phyloP scores from a whole-genome alignment of 2,113 vertebrate species.

The Edolisoma coerulescens region DNA sequence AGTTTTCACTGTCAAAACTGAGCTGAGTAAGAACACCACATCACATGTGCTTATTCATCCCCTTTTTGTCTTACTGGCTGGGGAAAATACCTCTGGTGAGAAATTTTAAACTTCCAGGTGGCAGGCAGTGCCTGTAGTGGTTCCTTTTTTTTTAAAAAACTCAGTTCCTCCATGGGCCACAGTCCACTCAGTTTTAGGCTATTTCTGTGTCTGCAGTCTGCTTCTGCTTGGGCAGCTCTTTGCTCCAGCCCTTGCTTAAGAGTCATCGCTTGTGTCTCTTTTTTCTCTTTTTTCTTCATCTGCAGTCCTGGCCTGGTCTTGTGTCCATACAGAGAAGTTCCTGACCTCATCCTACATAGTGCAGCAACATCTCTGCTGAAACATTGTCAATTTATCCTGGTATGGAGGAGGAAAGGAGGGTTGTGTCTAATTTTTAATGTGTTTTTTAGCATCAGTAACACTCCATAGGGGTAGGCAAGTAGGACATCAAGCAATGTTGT shows the following conservation, averaged over 20 bases:
- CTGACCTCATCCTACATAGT: neutral
- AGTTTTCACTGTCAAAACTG: neutral
- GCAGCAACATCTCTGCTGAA: neutral
- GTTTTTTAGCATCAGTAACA: neutral
- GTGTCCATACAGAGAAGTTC: neutral
- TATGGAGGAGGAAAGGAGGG: neutral
- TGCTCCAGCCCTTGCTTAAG: neutral
- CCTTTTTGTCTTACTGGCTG: neutral
- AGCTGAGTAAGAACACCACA: neutral
- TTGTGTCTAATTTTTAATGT: neutral
- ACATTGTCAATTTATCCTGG: neutral
- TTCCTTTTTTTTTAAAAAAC: neutral
- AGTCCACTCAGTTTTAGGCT: neutral
- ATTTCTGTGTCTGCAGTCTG: neutral
- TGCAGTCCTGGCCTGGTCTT: neutral
- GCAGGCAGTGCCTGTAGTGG: neutral
- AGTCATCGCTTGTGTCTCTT: fast-evolving
- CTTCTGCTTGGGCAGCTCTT: neutral
- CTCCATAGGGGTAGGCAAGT: neutral
- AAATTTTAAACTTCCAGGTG: neutral
- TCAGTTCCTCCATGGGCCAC: neutral
- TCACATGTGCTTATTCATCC: neutral
- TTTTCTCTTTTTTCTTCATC: neutral
- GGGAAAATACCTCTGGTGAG: neutral
- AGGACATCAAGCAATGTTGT: neutral